These are phyloP conservation scores for Nothoprocta pentlandii DNA, from an alignment of 2,113 vertebrate species.

Conservation along the genomic window DNA sequence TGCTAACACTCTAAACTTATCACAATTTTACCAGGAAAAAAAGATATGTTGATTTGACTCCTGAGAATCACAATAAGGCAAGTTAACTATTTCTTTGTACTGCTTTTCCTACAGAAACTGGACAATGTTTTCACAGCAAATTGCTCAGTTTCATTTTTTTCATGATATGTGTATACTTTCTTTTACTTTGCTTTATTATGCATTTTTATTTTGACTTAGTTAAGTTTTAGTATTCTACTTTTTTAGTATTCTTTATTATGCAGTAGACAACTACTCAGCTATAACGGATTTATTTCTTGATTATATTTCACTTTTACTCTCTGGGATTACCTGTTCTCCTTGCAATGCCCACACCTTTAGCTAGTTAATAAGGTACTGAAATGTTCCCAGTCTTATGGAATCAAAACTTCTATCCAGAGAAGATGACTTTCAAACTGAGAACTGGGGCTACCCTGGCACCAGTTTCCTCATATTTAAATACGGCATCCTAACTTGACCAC, in stretches of 20 bases:
- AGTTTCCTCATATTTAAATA: neutral
- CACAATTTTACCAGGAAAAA: neutral
- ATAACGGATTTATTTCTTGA: neutral
- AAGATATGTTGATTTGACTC: neutral
- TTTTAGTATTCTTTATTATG: neutral
- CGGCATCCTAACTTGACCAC: neutral
- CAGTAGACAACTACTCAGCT: neutral
- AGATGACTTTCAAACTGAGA: neutral
- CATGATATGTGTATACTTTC: fast-evolving
- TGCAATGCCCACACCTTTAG: neutral
- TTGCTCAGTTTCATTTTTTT: neutral
- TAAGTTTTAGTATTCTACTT: neutral
- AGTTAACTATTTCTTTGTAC: neutral
- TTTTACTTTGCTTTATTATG: neutral
- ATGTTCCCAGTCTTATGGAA: neutral
- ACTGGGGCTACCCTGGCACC: neutral
- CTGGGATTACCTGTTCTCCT: neutral
- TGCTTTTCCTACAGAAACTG: neutral
- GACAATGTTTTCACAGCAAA: neutral
- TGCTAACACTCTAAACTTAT: neutral
- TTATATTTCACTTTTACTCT: neutral
- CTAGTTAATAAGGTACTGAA: neutral
- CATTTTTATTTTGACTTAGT: neutral
- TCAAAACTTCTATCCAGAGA: neutral
- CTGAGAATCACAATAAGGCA: neutral